phyloP scores from a whole-genome alignment of 2,113 vertebrate species.

The Marcusenius ussheri region DNA sequence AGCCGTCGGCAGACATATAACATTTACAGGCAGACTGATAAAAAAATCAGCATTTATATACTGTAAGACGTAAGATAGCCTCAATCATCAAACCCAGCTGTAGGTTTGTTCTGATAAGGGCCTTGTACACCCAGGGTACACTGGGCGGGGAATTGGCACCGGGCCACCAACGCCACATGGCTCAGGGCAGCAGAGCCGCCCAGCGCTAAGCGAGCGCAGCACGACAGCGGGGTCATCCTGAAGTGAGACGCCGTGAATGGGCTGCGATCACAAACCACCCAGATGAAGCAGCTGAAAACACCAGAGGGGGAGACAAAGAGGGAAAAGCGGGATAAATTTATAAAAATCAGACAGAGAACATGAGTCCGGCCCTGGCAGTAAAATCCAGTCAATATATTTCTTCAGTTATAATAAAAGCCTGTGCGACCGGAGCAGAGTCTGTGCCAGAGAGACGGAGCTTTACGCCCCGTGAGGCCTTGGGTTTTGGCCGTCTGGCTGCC shows the following conservation, averaged over 20 bases:
- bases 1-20: background rate
- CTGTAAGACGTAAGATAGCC: background rate
- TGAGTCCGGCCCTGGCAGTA: background rate
- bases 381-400: background rate
- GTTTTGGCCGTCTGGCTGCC: background rate
- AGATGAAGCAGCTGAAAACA: background rate
- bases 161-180: background rate
- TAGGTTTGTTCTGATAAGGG: background rate
- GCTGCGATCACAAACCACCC: background rate
- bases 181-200: background rate
- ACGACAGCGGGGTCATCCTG: background rate
- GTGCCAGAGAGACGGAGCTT: background rate
- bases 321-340: background rate
- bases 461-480: background rate
- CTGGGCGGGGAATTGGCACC: background rate
- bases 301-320: background rate
- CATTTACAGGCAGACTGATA: background rate
- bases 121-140: background rate
- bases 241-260: background rate
- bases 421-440: background rate
- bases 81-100: background rate
- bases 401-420: background rate
- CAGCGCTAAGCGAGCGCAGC: background rate
- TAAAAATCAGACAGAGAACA: background rate
- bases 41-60: background rate